Base-by-base conservation (phyloP, 2,113 vertebrate genomes). In the Tamias sibiricus region DNA sequence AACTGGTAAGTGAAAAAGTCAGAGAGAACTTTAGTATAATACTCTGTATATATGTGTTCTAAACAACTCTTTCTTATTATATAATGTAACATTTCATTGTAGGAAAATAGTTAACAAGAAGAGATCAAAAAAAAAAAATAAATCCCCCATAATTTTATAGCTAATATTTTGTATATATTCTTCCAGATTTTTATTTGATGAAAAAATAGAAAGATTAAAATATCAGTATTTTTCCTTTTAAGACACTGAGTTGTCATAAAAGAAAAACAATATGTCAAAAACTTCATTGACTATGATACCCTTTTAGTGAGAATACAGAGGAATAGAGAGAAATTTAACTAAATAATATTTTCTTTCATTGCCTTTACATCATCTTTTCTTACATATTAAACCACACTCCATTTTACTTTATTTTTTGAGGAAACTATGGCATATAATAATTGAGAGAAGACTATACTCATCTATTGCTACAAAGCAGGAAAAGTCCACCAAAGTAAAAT, bases 41-140 rank as follows among this genome's bases (percentile, higher is more conserved):
- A 54, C 10, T 59, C 32, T 87, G 6, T 80, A 96, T 6, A 93
- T 5, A 80, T 28, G 69, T 3, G 69, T 72, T 83, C 62, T 81
- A 68, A 93, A 75, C 17, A 91, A 79, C 6, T 52, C 89, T 93
- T 89, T 85, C 2, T 72, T 44, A 91, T 49, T 81, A 59, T 37
- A 68, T 16, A 30, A 62, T 47, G 26, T 85, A 95, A 9, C 64
- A 76, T 90, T 94, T 87, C 83, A 69, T 44, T 32, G 1, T 82
- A 84, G 62, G 32, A 91, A 96, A 95, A 82, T 77, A 96, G 81
- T 28, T 11, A 74, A 95, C 0, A 72, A 86, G 87, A n/a, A 91
- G 8, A 76, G 3, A 76, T 75, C n/a, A n/a, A n/a, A 2, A 71
- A 77, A 88, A 71, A 20, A 85, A 95, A 86, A 57, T 9, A 84